Evolutionary conservation across 2,113 vertebrate genomes (phyloP).

Genomic region (Clinocottus analis): DNA sequence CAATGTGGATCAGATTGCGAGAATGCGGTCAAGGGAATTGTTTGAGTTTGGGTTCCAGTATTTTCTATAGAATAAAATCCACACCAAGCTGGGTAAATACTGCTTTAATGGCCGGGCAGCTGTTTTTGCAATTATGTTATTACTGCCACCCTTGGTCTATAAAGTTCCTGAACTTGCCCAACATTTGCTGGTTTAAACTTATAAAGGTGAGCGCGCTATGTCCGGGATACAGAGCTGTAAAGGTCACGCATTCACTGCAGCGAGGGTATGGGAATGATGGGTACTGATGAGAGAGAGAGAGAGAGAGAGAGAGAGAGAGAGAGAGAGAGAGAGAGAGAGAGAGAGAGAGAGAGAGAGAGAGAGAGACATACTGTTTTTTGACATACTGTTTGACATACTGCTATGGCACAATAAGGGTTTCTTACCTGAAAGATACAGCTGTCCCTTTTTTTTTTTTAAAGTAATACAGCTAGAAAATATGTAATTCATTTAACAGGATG

Average conservation of each 20-base stretch:
- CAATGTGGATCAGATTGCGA: slow-evolving; percentile 68
- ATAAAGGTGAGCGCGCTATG: slow-evolving; percentile 27
- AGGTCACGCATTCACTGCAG: slow-evolving; percentile 23
- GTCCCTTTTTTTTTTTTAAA: neutral
- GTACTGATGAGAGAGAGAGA: neutral
- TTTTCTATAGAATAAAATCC: slow-evolving; percentile 71
- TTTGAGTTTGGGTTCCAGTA: slow-evolving; percentile 72
- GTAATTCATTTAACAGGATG: neutral
- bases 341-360: neutral
- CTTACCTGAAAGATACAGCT: neutral
- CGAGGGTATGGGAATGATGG: neutral
- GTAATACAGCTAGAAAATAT: neutral
- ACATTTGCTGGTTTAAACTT: slow-evolving; percentile 38
- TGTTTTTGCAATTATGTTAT: slow-evolving; percentile 76
- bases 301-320: slow-evolving; percentile 2
- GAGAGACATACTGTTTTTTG: too few species aligned
- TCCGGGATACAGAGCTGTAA: neutral
- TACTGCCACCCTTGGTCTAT: slow-evolving; percentile 64
- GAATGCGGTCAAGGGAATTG: slow-evolving; percentile 63
- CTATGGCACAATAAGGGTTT: neutral
- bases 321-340: neutral
- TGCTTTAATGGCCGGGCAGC: slow-evolving; percentile 64
- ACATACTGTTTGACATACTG: neutral
- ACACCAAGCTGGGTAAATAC: slow-evolving; percentile 78
- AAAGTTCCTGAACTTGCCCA: slow-evolving; percentile 60